phyloP scores from a whole-genome alignment of 2,797 vertebrate genomes.

The Valencia hispanica region DNA sequence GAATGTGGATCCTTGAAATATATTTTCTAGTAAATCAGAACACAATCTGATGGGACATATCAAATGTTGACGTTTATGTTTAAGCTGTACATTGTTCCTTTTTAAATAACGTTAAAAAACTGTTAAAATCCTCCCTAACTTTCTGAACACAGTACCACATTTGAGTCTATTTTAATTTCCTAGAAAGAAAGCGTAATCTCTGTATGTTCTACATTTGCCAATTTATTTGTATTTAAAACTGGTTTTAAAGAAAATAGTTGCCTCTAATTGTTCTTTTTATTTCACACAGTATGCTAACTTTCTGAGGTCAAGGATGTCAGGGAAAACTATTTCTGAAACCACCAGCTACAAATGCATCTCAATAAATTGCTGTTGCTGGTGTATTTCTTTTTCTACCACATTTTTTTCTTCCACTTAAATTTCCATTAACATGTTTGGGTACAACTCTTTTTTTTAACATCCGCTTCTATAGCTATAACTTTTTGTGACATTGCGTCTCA shows the following conservation, averaged over 20 bases:
- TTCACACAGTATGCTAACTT: background rate
- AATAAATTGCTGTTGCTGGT: background rate
- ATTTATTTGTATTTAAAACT: background rate
- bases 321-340: background rate
- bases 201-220: background rate
- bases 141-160: background rate
- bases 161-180: background rate
- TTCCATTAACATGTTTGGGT: background rate
- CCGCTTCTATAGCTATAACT: too few relatives aligned
- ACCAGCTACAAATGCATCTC: background rate
- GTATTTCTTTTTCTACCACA: background rate
- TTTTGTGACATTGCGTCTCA: too few relatives aligned
- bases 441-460: background rate
- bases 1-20: background rate
- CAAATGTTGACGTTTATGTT: background rate
- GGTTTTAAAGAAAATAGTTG: background rate
- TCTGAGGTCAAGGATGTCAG: background rate
- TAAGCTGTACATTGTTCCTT: background rate
- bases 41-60: background rate
- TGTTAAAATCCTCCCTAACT: background rate
- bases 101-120: background rate
- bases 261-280: background rate
- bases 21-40: background rate
- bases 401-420: background rate
- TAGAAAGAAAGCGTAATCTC: background rate